phyloP scores from a whole-genome alignment of 2,113 vertebrate genomes.

The Pomatostomus ruficeps region DNA sequence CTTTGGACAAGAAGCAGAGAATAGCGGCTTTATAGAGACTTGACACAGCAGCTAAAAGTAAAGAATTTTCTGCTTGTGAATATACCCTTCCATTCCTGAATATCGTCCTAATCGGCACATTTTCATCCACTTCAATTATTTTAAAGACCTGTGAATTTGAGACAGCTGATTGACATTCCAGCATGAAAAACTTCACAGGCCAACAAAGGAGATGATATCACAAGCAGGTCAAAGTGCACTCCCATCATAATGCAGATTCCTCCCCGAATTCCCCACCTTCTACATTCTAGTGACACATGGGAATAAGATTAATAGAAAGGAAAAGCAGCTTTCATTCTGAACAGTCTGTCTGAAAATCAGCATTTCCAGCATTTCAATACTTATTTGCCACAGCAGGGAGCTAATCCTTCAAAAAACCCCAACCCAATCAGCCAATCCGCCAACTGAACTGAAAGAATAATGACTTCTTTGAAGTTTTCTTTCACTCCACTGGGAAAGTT shows the following conservation, averaged over 20 bases:
- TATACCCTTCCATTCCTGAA: background rate
- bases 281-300: constrained; percentile 30
- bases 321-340: constrained; percentile 48
- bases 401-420: constrained; percentile 44
- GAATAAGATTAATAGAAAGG: constrained; percentile 26
- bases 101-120: background rate
- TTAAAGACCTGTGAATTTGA: background rate
- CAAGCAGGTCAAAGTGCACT: constrained; percentile 14
- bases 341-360: constrained; percentile 41
- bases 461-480: constrained; percentile 48
- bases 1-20: background rate
- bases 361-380: constrained; percentile 43
- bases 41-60: background rate
- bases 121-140: background rate
- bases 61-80: background rate
- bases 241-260: constrained; percentile 16
- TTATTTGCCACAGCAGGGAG: constrained; percentile 53
- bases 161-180: background rate
- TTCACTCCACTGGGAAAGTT: constrained; percentile 54
- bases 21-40: background rate
- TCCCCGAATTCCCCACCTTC: background rate
- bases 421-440: background rate
- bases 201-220: background rate
- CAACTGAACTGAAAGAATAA: constrained; percentile 52
- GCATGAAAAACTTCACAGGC: background rate